A percentile compares a stretch with the other conserved stretches of the same genome.
These are phyloP conservation scores for Apodemus agrarius DNA, from an alignment of 2,797 vertebrate species.

Conservation along the genomic window DNA sequence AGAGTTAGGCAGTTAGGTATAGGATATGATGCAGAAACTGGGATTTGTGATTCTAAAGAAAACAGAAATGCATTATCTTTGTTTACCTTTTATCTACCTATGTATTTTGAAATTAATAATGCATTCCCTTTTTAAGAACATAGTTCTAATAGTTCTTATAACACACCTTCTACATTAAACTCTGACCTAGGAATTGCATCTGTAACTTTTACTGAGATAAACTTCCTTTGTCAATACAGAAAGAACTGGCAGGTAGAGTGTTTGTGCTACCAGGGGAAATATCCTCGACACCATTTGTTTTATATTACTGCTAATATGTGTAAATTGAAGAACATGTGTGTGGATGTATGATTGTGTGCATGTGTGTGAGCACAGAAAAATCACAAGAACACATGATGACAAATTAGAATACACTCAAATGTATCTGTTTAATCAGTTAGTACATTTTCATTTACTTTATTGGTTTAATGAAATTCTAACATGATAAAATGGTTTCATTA, in stretches of 20 bases:
- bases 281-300: not conserved
- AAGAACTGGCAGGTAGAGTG: not conserved
- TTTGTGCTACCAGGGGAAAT: not conserved
- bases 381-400: not conserved
- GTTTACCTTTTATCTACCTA: not conserved
- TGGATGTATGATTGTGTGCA: not conserved
- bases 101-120: slow-evolving; percentile 1
- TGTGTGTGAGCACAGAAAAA: not conserved
- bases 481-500: slow-evolving; percentile 58
- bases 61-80: not conserved
- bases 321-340: slow-evolving; percentile 8
- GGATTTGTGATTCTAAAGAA: slow-evolving; percentile 18
- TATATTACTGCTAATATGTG: not conserved
- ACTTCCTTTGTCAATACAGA: not conserved
- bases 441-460: slow-evolving; percentile 17
- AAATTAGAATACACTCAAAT: slow-evolving; percentile 38
- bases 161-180: slow-evolving; percentile 3
- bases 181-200: not conserved
- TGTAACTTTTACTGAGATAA: slow-evolving; percentile 9
- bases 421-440: slow-evolving; percentile 5
- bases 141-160: not conserved
- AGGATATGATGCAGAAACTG: not conserved
- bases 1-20: not conserved
- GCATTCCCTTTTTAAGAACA: slow-evolving; percentile 20
- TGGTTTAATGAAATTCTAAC: slow-evolving; percentile 40